Percentiles rank a stretch among this genome's conserved stretches.
Evolutionary conservation across 2,797 vertebrate species (phyloP).

Genomic region (Sebastes steindachneri): DNA sequence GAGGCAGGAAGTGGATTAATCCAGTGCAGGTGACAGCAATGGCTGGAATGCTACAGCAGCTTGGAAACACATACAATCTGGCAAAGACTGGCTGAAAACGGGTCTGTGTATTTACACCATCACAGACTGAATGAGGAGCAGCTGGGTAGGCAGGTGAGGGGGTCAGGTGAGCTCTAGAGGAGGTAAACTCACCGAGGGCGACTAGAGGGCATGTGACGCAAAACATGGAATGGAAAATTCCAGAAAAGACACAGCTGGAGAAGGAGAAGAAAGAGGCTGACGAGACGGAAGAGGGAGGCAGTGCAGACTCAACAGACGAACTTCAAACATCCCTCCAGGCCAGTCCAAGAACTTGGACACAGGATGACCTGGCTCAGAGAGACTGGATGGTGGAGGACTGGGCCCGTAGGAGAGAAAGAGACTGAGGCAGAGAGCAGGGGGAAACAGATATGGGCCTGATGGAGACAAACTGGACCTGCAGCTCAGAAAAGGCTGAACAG

Average conservation of each 20-base stretch:
- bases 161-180: constrained; percentile 23
- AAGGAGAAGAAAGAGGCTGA: background rate
- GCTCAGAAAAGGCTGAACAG: background rate
- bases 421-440: background rate
- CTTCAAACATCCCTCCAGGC: background rate
- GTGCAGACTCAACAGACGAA: background rate
- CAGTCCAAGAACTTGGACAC: background rate
- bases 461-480: background rate
- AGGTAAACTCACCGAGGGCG: constrained; percentile 3
- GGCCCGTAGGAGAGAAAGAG: background rate
- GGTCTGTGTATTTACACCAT: constrained; percentile 23
- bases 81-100: background rate
- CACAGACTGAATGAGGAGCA: constrained; percentile 18
- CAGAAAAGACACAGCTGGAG: background rate
- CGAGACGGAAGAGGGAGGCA: background rate
- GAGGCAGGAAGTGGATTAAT: constrained; percentile 39
- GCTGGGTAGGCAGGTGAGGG: constrained; percentile 15
- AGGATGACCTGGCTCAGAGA: background rate
- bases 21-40: constrained; percentile 25
- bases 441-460: background rate
- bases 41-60: constrained; percentile 5
- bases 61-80: constrained; percentile 1
- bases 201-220: background rate
- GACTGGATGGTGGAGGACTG: background rate
- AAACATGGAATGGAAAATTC: constrained; percentile 8